A percentile compares a stretch with the other conserved stretches of the same genome.
Evolutionary conservation across 2,797 vertebrate species (phyloP).

Genomic region (Hafferia zeledoni): DNA sequence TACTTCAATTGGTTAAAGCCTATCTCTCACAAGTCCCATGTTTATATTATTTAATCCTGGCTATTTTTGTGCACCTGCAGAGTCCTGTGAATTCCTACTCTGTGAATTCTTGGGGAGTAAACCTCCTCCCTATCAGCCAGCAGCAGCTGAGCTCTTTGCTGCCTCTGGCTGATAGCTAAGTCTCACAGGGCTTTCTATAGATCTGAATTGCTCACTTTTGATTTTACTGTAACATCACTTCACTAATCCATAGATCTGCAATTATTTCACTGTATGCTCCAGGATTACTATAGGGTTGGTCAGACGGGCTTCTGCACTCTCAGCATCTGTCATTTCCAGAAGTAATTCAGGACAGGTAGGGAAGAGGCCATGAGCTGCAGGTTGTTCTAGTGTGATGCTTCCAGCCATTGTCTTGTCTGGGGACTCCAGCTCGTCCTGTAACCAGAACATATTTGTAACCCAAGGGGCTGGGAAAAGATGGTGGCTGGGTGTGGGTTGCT

Average conservation of each 20-base stretch:
- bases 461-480: neutral
- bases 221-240: neutral
- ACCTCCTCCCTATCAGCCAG: no score
- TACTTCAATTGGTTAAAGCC: no score
- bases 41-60: no score
- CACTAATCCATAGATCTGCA: neutral
- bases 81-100: no score
- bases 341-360: neutral
- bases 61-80: no score
- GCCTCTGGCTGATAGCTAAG: no score
- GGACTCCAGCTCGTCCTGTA: neutral
- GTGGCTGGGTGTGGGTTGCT: neutral
- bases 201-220: no score
- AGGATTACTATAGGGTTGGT: neutral
- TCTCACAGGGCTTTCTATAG: no score
- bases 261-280: neutral
- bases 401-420: neutral
- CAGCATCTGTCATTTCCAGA: slow-evolving; percentile 23
- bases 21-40: no score
- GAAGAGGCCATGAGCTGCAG: neutral
- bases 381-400: neutral
- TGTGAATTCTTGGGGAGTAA: no score
- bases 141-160: no score
- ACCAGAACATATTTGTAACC: neutral
- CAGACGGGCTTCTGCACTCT: neutral